Conservation (phyloP, 2,113 vertebrate species). For the Oenanthe melanoleuca region DNA sequence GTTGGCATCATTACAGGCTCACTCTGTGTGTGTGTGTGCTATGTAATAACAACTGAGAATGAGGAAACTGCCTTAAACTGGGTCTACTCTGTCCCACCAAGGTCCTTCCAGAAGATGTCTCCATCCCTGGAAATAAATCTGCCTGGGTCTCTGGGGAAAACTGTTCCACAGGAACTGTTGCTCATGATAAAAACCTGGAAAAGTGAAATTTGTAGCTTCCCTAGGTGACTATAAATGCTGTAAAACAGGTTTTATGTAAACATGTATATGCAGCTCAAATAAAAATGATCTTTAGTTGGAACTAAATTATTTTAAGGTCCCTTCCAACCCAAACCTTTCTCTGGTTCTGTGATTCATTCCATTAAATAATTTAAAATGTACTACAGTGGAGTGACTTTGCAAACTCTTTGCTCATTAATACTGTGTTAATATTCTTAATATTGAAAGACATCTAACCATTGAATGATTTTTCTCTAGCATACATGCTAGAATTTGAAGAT, state of each 20-base stretch:
- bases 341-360: not conserved
- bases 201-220: not conserved
- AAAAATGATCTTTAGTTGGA: not conserved
- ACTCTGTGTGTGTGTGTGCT: rapidly evolving
- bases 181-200: not conserved
- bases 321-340: not conserved
- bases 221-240: not conserved
- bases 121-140: not conserved
- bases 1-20: not conserved
- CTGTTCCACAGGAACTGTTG: not conserved
- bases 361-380: not conserved
- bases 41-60: not conserved
- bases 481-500: not conserved
- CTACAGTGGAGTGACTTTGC: not conserved
- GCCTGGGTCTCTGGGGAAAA: not conserved
- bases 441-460: not conserved
- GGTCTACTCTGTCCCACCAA: not conserved
- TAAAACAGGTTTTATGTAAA: not conserved
- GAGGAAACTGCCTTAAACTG: not conserved
- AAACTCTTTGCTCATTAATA: not conserved
- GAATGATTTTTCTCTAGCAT: constrained; percentile 27
- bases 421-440: constrained; percentile 3
- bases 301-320: not conserved
- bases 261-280: not conserved
- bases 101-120: not conserved